Evolutionary conservation across 2,888 invertebrate species (phyloP).

Genomic region (Leucophenga montana): DNA sequence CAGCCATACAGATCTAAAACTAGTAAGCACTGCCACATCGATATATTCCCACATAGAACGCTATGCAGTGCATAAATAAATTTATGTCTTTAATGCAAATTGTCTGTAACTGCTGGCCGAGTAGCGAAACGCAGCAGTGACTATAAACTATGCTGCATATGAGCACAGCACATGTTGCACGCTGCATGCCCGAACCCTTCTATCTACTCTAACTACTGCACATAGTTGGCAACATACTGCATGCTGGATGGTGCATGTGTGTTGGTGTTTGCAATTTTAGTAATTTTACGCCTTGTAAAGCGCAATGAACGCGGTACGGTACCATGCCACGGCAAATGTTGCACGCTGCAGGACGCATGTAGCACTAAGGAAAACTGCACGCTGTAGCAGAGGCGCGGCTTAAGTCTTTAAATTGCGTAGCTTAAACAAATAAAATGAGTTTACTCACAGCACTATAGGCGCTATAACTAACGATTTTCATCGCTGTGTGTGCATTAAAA

Average conservation of each 20-base stretch:
- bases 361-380: not conserved
- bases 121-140: no score
- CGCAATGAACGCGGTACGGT: conserved; percentile 5
- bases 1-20: no score
- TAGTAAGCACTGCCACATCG: no score
- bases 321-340: no score
- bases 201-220: not conserved
- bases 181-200: not conserved
- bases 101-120: conserved; percentile 25
- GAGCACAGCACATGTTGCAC: not conserved
- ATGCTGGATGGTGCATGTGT: not conserved
- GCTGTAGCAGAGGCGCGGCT: not conserved
- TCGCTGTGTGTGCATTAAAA: not conserved
- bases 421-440: conserved; percentile 22
- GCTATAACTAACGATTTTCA: not conserved
- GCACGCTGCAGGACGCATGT: no score
- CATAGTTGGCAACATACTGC: not conserved
- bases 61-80: conserved; percentile 22
- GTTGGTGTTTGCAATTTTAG: conserved; percentile 10
- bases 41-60: no score
- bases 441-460: not conserved
- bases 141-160: no score
- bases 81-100: conserved; percentile 29
- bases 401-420: conserved; percentile 10
- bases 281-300: conserved; percentile 16